Conservation (phyloP, 2,888 invertebrate genomes). For the Campopleginae sp. region DNA sequence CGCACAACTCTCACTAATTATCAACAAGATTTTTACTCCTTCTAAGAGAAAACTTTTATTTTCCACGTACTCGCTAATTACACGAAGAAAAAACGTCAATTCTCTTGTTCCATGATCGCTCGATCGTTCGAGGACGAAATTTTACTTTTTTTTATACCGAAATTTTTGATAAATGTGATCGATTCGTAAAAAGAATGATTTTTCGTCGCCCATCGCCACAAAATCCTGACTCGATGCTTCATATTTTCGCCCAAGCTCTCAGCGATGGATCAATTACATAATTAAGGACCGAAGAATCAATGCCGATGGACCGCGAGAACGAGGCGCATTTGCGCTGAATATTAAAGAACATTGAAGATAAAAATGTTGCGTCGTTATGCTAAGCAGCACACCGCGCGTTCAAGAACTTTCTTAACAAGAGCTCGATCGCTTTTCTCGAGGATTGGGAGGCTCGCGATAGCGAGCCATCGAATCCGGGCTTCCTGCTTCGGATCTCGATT, state of each 20-base stretch:
- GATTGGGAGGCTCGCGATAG: constrained; percentile 7
- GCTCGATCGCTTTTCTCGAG: constrained; percentile 47
- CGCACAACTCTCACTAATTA: not conserved
- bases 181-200: too few species aligned
- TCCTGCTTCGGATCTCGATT: constrained; percentile 11
- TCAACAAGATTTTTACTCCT: not conserved
- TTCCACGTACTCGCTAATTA: not conserved
- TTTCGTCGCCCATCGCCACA: too few species aligned
- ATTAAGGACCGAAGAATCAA: not conserved
- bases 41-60: not conserved
- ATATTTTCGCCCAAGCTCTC: not conserved
- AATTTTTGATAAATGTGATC: too few species aligned
- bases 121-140: too few species aligned
- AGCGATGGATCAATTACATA: not conserved
- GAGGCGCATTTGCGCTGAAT: not conserved
- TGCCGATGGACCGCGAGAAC: not conserved
- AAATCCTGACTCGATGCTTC: not conserved
- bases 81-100: not conserved
- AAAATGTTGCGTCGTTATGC: constrained; percentile 1
- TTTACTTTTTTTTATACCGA: too few species aligned
- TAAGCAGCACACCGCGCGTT: constrained; percentile 9
- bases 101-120: not conserved
- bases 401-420: constrained; percentile 47
- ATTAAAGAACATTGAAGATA: not conserved
- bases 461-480: constrained; percentile 23